Evolutionary conservation across 1,140 invertebrate species (phyloP), one percentile per base, ranked within the genome.

Genomic region (Olivierus martensii): DNA sequence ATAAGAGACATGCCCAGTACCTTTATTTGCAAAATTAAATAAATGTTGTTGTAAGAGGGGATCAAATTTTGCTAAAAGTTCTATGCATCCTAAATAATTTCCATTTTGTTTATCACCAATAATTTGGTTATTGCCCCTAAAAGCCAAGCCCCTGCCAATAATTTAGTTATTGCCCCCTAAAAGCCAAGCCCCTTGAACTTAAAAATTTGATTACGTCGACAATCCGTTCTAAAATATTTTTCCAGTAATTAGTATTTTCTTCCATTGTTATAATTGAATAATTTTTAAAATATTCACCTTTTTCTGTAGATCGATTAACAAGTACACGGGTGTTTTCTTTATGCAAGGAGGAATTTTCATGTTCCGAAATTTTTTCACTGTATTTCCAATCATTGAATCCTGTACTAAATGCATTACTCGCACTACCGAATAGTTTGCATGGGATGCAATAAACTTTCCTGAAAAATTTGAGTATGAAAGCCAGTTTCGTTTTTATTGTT

Each of bases 61-160:
- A 39, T 41, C 36, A 21, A 21, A 39, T 22, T 49, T 36, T 18
- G 48, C 48, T 14, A 39, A 21, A 19, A 49, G 22, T 22, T 49
- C 48, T 28, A 49, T 38, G 38, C 36, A 2, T 14, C 5, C 38
- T 17, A 38, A 41, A 41, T 49, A 49, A 22, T 49, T 49, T 12
- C 48, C 48, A 49, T 49, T 49, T 2, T 49, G 35, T 49, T 38
- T 34, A 39, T 14, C 6, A 38, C 48, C 48, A 18, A 49, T 15
- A 11, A 39, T 39, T 49, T 49, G 34, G 17, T 38, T 39, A 11
- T 49, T 22, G 4, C 36, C 48, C 6, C 48, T 15, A 28, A 38
- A 49, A 21, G 48, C 35, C 17, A 49, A 41, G 15, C 36, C n/a
- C n/a, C n/a, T n/a, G n/a, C n/a, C n/a, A n/a, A n/a, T n/a, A n/a